Evolutionary conservation across 2,888 invertebrate species (phyloP).

Genomic region (Tinea trinotella): DNA sequence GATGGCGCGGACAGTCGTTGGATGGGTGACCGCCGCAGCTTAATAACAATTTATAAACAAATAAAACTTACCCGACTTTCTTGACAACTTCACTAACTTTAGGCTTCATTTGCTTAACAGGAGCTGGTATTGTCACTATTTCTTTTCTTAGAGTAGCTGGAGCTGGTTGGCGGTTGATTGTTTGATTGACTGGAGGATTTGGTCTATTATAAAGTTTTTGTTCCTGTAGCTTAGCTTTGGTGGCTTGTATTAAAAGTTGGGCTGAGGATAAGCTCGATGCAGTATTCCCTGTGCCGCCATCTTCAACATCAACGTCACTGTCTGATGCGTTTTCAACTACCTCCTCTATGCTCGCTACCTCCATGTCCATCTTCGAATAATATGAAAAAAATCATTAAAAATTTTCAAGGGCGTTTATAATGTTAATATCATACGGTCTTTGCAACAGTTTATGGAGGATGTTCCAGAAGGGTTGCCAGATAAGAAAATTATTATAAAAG

Average conservation of each 20-base stretch:
- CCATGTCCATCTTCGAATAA: slow-evolving; percentile 36
- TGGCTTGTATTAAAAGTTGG: slow-evolving; percentile 54
- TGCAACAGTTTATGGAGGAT: neutral
- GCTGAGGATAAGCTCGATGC: slow-evolving; percentile 45
- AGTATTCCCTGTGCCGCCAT: slow-evolving; percentile 13
- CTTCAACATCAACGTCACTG: slow-evolving; percentile 45
- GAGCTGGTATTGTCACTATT: slow-evolving; percentile 20
- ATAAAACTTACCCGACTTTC: neutral
- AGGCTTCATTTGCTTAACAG: slow-evolving; percentile 29
- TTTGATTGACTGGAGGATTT: too few relatives aligned
- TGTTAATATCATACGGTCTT: neutral
- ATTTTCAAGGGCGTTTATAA: too few relatives aligned
- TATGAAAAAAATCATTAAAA: neutral
- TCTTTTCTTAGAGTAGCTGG: slow-evolving; percentile 22
- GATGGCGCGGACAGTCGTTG: too few relatives aligned
- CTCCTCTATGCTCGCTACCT: slow-evolving; percentile 42
- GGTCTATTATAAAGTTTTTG: slow-evolving; percentile 2
- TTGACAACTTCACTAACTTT: slow-evolving; percentile 32
- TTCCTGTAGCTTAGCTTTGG: slow-evolving; percentile 30
- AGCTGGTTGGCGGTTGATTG: neutral
- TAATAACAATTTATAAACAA: too few relatives aligned
- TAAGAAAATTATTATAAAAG: too few relatives aligned
- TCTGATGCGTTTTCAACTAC: slow-evolving; percentile 48
- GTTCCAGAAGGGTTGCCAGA: too few relatives aligned
- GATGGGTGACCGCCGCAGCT: too few relatives aligned